These are phyloP conservation scores for Halocynthia roretzi DNA, from an alignment of 23 tunicate genomes.

Conservation along the genomic window DNA sequence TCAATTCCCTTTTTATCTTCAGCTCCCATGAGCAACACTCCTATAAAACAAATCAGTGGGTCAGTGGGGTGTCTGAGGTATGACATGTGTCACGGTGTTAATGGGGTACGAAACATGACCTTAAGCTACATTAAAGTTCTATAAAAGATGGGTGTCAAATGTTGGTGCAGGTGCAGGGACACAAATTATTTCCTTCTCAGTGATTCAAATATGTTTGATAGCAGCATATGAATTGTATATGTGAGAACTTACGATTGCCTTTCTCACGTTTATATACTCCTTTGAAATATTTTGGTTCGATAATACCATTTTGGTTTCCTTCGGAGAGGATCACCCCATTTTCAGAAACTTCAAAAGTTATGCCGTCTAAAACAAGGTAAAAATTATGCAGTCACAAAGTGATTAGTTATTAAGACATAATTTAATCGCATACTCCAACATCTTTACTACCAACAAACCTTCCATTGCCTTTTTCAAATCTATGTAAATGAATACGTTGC, in stretches of 20 bases:
- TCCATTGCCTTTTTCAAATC: slow-evolving; percentile 53
- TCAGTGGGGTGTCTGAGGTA: too few species aligned
- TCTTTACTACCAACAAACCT: slow-evolving; percentile 24
- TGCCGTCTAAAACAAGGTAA: slow-evolving; percentile 44
- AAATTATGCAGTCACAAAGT: neutral
- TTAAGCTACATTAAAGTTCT: too few species aligned
- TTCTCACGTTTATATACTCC: slow-evolving; percentile 25
- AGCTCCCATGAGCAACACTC: too few species aligned
- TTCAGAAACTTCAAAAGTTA: slow-evolving; percentile 47
- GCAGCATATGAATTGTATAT: neutral
- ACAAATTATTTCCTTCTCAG: too few species aligned
- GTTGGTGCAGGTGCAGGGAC: too few species aligned
- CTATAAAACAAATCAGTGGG: too few species aligned
- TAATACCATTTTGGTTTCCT: slow-evolving; percentile 45
- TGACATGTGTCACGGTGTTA: too few species aligned
- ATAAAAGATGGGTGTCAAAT: too few species aligned
- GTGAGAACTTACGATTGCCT: slow-evolving; percentile 14
- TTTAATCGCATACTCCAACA: neutral
- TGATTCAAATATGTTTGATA: too few species aligned
- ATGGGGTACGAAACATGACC: too few species aligned
- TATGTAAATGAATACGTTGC: slow-evolving; percentile 59
- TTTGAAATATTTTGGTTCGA: slow-evolving; percentile 51
- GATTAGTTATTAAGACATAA: neutral
- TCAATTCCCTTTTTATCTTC: too few species aligned
- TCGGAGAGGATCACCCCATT: slow-evolving; percentile 70